These are phyloP conservation scores for Neoseiulus cucumeris DNA, from an alignment of 1,140 invertebrate genomes.

Conservation along the genomic window DNA sequence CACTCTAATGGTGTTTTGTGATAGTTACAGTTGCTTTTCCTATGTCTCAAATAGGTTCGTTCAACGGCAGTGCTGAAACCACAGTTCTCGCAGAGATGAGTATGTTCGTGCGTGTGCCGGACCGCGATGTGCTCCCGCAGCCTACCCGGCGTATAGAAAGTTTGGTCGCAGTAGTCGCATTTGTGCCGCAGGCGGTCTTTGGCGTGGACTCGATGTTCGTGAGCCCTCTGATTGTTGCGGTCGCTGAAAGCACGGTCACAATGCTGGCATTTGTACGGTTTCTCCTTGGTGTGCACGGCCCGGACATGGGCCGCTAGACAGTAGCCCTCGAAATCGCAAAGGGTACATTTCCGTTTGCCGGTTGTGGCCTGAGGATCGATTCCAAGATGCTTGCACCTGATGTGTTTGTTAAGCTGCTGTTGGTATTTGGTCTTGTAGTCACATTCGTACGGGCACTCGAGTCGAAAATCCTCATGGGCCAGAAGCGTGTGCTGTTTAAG, in stretches of 20 bases:
- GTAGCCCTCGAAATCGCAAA: conserved; percentile 6
- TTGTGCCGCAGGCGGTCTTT: conserved; percentile 2
- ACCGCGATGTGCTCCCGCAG: not conserved
- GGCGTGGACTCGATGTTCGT: not conserved
- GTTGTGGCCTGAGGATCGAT: not conserved
- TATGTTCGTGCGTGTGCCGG: not conserved
- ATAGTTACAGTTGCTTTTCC: conserved; percentile 6
- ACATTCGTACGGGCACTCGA: conserved; percentile 1
- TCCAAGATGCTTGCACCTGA: not conserved
- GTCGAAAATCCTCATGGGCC: not conserved
- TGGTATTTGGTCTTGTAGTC: conserved; percentile 6
- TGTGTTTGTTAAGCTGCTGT: conserved; percentile 4
- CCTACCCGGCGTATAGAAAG: conserved; percentile 1
- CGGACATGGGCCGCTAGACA: conserved; percentile 69
- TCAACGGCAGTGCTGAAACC: conserved; percentile 6
- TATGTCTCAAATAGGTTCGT: not conserved
- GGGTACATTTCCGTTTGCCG: not conserved
- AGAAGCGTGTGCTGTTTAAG: conserved; percentile 5
- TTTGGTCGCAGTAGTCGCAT: conserved; percentile 4
- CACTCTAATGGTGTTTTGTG: not conserved
- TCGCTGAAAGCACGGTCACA: conserved; percentile 41
- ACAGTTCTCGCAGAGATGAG: conserved; percentile 3
- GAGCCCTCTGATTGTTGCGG: conserved; percentile 1
- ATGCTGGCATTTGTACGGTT: conserved; percentile 72
- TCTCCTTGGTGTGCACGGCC: conserved; percentile 65